These are phyloP conservation scores for Atethmia centrago DNA, from an alignment of 2,888 invertebrate genomes.

Conservation along the genomic window DNA sequence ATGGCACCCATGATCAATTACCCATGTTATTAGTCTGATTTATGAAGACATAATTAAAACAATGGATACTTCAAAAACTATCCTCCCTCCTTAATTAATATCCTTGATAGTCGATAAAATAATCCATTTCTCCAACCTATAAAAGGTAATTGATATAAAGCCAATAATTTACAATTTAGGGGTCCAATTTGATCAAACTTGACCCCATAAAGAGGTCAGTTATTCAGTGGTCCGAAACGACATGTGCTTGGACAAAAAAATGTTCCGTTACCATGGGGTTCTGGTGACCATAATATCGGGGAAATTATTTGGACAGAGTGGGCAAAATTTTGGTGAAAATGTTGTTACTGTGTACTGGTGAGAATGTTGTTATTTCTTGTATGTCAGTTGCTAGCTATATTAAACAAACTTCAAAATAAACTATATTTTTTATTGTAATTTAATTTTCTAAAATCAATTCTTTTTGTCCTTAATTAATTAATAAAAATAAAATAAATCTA, in stretches of 20 bases:
- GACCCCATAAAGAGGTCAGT: conserved; percentile 83
- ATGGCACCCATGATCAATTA: not conserved
- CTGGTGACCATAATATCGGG: conserved; percentile 49
- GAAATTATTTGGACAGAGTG: conserved; percentile 23
- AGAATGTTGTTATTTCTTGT: not conserved
- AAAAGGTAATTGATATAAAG: conserved; percentile 66
- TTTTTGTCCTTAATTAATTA: too few species aligned
- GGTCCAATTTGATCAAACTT: conserved; percentile 76
- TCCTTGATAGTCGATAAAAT: conserved; percentile 26
- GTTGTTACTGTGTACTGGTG: not conserved
- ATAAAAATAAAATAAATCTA: too few species aligned
- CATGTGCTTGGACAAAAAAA: conserved; percentile 74
- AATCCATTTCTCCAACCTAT: conserved; percentile 51
- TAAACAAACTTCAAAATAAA: too few species aligned
- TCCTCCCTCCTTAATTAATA: conserved; percentile 17
- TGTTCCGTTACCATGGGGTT: conserved; percentile 51
- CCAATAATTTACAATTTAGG: conserved; percentile 67
- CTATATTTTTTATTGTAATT: too few species aligned
- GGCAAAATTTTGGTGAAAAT: rapidly evolving
- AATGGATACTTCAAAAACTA: conserved; percentile 27
- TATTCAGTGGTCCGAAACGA: conserved; percentile 75
- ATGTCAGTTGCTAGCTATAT: not conserved
- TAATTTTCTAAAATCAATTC: too few species aligned
- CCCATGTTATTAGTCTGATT: not conserved
- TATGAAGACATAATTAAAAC: conserved; percentile 11